Evolutionary conservation across 2,797 vertebrate genomes (phyloP).

Genomic region (Natrix natrix): DNA sequence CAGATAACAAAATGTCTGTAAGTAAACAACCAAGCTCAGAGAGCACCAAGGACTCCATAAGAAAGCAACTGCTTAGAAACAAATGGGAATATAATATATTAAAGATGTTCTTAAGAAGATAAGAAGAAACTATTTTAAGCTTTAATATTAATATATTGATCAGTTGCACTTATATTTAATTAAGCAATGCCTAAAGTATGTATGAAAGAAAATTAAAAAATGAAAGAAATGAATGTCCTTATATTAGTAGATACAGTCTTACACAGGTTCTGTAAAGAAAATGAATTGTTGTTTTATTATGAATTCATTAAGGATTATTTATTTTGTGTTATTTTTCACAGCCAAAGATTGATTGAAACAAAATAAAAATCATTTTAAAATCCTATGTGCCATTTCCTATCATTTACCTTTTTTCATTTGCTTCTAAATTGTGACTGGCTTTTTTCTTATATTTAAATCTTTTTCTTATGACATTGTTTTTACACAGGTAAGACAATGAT

Average conservation of each 20-base stretch:
- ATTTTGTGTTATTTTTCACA: background rate
- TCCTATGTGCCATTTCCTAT: background rate
- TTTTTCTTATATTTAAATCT: background rate
- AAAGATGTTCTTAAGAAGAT: background rate
- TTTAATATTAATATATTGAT: background rate
- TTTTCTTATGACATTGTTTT: background rate
- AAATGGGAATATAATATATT: background rate
- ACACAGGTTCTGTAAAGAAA: background rate
- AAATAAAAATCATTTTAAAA: background rate
- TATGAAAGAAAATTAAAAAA: background rate
- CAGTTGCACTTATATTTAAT: background rate
- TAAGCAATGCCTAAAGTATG: background rate
- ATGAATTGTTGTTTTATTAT: background rate
- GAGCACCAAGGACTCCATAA: background rate
- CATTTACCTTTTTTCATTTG: background rate
- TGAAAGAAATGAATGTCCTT: background rate
- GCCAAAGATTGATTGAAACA: background rate
- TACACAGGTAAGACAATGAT: background rate
- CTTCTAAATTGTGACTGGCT: background rate
- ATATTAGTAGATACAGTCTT: background rate
- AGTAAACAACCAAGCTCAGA: background rate
- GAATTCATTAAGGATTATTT: background rate
- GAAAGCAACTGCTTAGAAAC: background rate
- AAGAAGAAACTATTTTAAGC: background rate
- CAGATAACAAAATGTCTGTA: background rate